Conservation (phyloP, 2,113 vertebrate genomes). For the Heterochromis multidens region DNA sequence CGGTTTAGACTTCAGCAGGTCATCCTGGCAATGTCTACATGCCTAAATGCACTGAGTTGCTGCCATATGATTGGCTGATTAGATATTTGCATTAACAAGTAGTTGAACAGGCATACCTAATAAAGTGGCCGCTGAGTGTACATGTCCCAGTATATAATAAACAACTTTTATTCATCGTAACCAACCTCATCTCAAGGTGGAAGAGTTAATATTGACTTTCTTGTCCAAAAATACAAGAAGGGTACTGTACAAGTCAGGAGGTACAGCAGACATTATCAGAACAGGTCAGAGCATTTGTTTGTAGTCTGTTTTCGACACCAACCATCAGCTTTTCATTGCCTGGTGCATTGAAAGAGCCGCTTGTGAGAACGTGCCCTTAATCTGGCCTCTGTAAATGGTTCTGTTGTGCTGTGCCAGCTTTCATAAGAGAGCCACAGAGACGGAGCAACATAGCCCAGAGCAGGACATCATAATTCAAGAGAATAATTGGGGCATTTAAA, state of each 20-base stretch:
- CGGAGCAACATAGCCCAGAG: slow-evolving; percentile 33
- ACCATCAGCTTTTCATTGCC: background rate
- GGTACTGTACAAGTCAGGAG: background rate
- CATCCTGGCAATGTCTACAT: background rate
- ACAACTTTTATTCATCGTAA: background rate
- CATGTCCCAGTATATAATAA: background rate
- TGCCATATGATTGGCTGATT: background rate
- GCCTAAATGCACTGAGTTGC: background rate
- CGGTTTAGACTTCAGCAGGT: background rate
- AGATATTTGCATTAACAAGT: background rate
- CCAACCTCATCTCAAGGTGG: background rate
- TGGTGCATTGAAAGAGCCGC: slow-evolving; percentile 1
- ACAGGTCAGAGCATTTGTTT: background rate
- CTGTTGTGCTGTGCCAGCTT: slow-evolving; percentile 54
- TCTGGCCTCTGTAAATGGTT: slow-evolving; percentile 55
- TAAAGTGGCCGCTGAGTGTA: background rate
- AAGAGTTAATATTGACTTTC: background rate
- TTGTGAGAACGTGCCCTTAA: slow-evolving; percentile 47
- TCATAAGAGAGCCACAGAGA: slow-evolving; percentile 53
- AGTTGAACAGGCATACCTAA: background rate
- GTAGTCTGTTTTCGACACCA: background rate
- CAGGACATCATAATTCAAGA: slow-evolving; percentile 72
- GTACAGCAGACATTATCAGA: background rate
- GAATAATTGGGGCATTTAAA: slow-evolving; percentile 75
- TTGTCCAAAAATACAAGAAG: background rate